A percentile compares a stretch with the other conserved stretches of the same genome.
These are phyloP conservation scores for Drosophila yooni DNA, from an alignment of 2,888 invertebrate genomes.

Conservation along the genomic window DNA sequence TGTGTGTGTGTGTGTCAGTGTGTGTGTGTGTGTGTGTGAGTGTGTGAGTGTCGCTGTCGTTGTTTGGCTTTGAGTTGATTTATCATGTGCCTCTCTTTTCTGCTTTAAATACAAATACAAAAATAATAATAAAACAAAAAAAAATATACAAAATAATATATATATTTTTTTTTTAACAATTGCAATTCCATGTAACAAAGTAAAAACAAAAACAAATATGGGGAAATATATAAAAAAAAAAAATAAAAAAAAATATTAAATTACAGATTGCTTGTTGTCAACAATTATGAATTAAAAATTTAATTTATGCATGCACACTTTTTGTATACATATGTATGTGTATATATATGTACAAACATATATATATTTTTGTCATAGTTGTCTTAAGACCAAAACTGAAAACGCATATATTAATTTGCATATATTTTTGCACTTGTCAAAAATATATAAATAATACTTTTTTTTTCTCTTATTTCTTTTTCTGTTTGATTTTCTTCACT, in stretches of 20 bases:
- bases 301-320: conserved; percentile 8
- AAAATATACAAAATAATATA: conserved; percentile 18
- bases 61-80: conserved; percentile 48
- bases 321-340: background rate
- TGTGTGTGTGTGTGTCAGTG: background rate
- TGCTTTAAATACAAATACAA: conserved; percentile 37
- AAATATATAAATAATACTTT: conserved; percentile 83
- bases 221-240: conserved; percentile 17
- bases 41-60: conserved; percentile 40
- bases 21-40: conserved; percentile 10
- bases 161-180: conserved; percentile 31
- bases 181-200: conserved; percentile 48
- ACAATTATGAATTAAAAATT: conserved; percentile 31
- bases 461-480: conserved; percentile 39
- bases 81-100: conserved; percentile 57
- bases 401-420: conserved; percentile 73
- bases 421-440: conserved; percentile 85
- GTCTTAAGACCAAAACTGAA: conserved; percentile 42
- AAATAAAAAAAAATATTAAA: conserved; percentile 21
- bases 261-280: conserved; percentile 48
- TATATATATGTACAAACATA: background rate
- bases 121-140: conserved; percentile 36
- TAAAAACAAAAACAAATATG: conserved; percentile 52
- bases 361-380: conserved; percentile 7
- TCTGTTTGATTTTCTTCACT: conserved; percentile 32